Evolutionary conservation across 2,797 vertebrate genomes (phyloP).

Genomic region (Gymnocypris eckloni): DNA sequence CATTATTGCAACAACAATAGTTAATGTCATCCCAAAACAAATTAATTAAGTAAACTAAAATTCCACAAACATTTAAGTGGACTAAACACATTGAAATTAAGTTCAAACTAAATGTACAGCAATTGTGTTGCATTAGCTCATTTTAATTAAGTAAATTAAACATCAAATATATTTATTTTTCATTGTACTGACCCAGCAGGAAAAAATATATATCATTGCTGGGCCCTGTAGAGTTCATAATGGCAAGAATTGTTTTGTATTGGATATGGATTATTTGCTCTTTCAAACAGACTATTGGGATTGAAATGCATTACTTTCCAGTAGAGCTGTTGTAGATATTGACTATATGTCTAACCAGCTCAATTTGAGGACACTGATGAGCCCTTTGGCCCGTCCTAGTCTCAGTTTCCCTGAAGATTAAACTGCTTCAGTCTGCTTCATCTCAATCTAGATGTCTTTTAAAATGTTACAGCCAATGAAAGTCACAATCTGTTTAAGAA

Average conservation of each 20-base stretch:
- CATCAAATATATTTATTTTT: neutral
- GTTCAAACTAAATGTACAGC: neutral
- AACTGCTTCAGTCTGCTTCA: conserved; percentile 18
- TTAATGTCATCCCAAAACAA: neutral
- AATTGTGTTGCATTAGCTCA: neutral
- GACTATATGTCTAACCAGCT: conserved; percentile 6
- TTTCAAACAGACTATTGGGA: neutral
- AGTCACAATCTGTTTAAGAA: neutral
- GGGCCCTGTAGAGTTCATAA: neutral
- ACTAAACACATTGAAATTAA: neutral
- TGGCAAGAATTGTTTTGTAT: conserved; percentile 1
- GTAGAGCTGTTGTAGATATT: conserved; percentile 25
- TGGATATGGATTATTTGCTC: neutral
- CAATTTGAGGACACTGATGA: conserved; percentile 24
- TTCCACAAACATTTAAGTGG: neutral
- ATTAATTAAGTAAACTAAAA: neutral
- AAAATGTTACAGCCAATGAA: neutral
- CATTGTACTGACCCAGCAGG: neutral
- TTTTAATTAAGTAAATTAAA: neutral
- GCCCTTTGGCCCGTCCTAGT: neutral
- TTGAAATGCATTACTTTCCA: neutral
- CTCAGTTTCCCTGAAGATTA: conserved; percentile 26
- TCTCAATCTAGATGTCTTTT: conserved; percentile 17
- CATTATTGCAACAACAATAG: neutral
- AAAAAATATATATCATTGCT: neutral